These are phyloP conservation scores for Didymodactylos carnosus DNA, from an alignment of 2,888 invertebrate species.

Conservation along the genomic window DNA sequence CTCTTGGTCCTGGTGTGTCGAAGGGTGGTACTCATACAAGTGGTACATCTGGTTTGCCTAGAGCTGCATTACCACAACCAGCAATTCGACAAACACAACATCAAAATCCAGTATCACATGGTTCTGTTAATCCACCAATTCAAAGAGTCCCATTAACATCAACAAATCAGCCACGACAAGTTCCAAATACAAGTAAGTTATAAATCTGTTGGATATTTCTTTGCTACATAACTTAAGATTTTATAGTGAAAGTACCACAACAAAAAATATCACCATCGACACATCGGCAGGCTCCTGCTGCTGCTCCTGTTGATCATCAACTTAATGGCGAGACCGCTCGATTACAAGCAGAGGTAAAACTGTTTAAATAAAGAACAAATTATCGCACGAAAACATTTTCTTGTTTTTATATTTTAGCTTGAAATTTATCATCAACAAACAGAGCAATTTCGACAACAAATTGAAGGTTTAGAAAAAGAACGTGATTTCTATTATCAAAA, in stretches of 20 bases:
- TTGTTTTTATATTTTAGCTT: background rate
- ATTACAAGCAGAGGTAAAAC: background rate
- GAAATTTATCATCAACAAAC: background rate
- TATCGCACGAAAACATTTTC: background rate
- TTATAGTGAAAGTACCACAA: background rate
- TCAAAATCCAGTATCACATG: no score
- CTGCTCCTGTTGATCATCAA: background rate
- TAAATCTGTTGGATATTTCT: no score
- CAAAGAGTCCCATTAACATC: background rate
- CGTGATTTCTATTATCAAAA: constrained; percentile 98
- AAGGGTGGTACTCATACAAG: constrained; percentile 5
- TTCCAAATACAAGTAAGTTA: background rate
- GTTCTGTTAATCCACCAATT: no score
- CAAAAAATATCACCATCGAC: background rate
- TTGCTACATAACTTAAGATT: no score
- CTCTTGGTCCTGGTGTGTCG: constrained; percentile 12
- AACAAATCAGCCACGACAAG: no score
- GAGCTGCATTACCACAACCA: background rate
- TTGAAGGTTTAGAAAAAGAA: constrained; percentile 87
- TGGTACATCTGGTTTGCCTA: background rate
- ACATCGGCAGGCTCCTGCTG: background rate
- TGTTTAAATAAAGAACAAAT: no score
- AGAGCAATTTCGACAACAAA: no score
- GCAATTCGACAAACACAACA: no score
- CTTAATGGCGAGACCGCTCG: background rate